Conservation (phyloP, 2,888 invertebrate genomes). For the Agonopterix heracliana region DNA sequence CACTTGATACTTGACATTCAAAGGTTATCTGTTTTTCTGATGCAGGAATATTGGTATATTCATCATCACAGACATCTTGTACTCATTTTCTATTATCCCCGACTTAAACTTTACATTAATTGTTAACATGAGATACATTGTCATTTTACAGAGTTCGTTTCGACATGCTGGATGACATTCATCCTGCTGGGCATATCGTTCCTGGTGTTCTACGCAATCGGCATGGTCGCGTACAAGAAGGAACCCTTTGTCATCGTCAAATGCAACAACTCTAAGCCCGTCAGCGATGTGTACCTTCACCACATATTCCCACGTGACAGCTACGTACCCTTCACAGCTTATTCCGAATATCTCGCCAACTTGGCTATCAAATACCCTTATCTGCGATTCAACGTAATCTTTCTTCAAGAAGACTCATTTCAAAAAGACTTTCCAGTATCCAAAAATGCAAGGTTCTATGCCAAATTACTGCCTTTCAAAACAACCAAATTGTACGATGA, state of each 20-base stretch:
- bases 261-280: constrained; percentile 38
- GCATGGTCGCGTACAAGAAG: constrained; percentile 42
- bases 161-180: constrained; percentile 62
- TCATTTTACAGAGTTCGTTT: constrained; percentile 51
- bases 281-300: constrained; percentile 50
- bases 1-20: too few relatives aligned
- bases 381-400: constrained; percentile 45
- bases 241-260: constrained; percentile 40
- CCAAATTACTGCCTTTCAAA: constrained; percentile 30
- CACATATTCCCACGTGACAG: constrained; percentile 40
- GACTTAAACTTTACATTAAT: too few relatives aligned
- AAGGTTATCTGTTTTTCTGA: too few relatives aligned
- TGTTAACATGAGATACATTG: too few relatives aligned
- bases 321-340: constrained; percentile 32
- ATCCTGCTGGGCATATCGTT: constrained; percentile 53
- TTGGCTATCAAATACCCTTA: constrained; percentile 46
- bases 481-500: constrained; percentile 4
- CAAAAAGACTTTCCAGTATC: constrained; percentile 11
- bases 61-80: too few relatives aligned
- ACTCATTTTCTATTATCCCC: too few relatives aligned
- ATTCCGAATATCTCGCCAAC: constrained; percentile 43
- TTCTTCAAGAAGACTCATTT: constrained; percentile 51
- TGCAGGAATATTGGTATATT: too few relatives aligned
- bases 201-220: constrained; percentile 50
- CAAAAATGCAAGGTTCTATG: constrained; percentile 20